Evolutionary conservation across 2,888 invertebrate genomes (phyloP).

Genomic region (Netelia virgata): DNA sequence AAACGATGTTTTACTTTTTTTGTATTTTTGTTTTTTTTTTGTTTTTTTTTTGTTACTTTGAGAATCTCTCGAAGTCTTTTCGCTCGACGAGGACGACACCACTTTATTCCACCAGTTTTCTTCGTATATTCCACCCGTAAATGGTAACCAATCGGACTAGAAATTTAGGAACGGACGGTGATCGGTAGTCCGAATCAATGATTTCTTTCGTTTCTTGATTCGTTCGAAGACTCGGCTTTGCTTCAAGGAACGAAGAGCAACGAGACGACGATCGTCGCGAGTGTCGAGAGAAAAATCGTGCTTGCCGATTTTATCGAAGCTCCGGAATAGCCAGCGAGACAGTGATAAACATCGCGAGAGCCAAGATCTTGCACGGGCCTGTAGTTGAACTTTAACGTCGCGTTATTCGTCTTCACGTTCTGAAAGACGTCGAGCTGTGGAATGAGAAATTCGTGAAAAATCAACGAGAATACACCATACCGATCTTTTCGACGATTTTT

Average conservation of each 20-base stretch:
- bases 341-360: conserved; percentile 75
- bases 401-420: conserved; percentile 70
- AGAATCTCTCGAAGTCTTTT: not conserved
- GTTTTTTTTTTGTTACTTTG: conserved; percentile 30
- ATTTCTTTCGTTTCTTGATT: not conserved
- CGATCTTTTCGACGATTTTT: not conserved
- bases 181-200: conserved; percentile 22
- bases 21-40: no score
- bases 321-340: conserved; percentile 73
- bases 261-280: conserved; percentile 37
- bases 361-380: conserved; percentile 83
- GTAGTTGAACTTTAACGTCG: conserved; percentile 82
- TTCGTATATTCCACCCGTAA: not conserved
- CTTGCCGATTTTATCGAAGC: conserved; percentile 36
- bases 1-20: conserved; percentile 28
- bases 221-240: not conserved
- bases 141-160: conserved; percentile 53
- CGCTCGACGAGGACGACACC: conserved; percentile 5
- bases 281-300: conserved; percentile 26
- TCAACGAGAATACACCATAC: not conserved
- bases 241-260: conserved; percentile 41
- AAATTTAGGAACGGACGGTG: conserved; percentile 55
- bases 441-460: conserved; percentile 38
- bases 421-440: conserved; percentile 75
- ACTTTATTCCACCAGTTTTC: conserved; percentile 41